Base-by-base conservation (phyloP, 2,113 vertebrate genomes). In the Accipiter cooperii region DNA sequence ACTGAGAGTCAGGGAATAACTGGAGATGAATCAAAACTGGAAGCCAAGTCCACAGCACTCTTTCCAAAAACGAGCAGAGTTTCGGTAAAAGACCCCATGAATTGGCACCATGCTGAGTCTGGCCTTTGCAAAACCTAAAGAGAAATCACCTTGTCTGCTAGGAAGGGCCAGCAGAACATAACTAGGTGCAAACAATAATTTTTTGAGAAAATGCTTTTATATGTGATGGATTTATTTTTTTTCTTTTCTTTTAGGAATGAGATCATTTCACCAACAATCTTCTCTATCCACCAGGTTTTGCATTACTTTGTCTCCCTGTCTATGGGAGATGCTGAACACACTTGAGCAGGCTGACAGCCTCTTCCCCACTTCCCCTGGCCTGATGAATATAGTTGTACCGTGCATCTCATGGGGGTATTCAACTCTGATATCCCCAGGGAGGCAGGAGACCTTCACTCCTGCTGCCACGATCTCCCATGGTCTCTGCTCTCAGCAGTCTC, bases 11-110 rank as follows among this genome's bases (percentile, higher is more conserved):
- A 60, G 21, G 81, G 66, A 88, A 77, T 38, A 71, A 28, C 82
- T 95, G 95, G 93, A 95, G 87, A 63, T 7, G 16, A 70, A 90
- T 63, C 84, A 52, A 34, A 77, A 49, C 38, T 22, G 46, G 55
- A 63, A 94, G 95, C 93, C 91, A 95, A 95, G 31, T 66, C 68
- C 61, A 60, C 68, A 80, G 78, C 38, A 42, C 52, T 77, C 46
- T 58, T 91, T 83, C 87, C 70, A 74, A 87, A 91, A 66, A 77
- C 34, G 13, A 10, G 1, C 54, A 9, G 73, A 29, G 44, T 69
- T 91, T 89, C 4, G 2, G 70, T 84, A 83, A 82, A 63, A 93
- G 77, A 83, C 58, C 63, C 42, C 79, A 36, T 10, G 71, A 88
- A 44, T 0, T 93, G 95, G 87, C 91, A 80, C 25, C 58, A 10